These are phyloP conservation scores for Lasius platythorax DNA, from an alignment of 2,888 invertebrate species.

Conservation along the genomic window DNA sequence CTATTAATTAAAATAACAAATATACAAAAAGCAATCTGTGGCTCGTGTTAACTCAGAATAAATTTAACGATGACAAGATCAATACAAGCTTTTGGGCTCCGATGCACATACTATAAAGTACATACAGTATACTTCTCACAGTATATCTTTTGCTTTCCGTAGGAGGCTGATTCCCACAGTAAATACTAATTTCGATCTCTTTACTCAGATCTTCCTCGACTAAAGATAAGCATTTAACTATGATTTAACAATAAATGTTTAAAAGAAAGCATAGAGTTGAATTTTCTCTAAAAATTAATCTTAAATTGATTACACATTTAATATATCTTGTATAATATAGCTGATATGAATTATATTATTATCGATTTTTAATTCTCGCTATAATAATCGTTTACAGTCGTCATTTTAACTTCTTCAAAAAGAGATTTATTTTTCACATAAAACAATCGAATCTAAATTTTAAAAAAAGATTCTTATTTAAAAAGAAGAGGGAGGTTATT, in stretches of 20 bases:
- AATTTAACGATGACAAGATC: neutral
- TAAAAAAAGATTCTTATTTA: neutral
- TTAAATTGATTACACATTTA: neutral
- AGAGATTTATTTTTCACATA: neutral
- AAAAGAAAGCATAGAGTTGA: neutral
- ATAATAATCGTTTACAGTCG: neutral
- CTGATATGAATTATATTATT: neutral
- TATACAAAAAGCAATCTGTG: neutral
- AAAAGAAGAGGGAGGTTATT: neutral
- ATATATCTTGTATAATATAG: neutral
- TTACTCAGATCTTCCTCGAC: neutral
- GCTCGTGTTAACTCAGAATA: neutral
- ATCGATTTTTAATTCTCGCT: neutral
- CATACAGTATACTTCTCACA: neutral
- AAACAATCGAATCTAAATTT: neutral
- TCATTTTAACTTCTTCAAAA: neutral
- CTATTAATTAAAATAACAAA: slow-evolving; percentile 24
- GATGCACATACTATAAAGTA: neutral
- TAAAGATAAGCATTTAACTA: neutral
- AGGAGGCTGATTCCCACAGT: neutral
- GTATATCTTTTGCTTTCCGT: neutral
- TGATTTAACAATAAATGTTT: neutral
- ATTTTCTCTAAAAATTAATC: neutral
- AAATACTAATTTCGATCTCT: neutral
- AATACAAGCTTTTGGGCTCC: neutral